These are phyloP conservation scores for Enteromius argenteus DNA, from an alignment of 2,797 vertebrate species.

Conservation along the genomic window DNA sequence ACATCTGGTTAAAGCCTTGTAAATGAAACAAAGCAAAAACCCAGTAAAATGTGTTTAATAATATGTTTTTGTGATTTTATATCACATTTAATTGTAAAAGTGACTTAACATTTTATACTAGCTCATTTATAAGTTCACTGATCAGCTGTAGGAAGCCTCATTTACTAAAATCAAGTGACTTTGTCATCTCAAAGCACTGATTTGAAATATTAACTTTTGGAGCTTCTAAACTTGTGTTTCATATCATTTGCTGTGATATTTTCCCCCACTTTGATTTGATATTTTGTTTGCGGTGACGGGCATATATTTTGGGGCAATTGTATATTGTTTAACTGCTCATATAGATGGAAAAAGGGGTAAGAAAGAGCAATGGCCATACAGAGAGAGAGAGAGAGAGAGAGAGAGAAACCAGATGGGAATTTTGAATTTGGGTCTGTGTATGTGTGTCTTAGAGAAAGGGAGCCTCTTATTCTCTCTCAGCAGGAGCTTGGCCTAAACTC, in stretches of 20 bases:
- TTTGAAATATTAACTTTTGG: neutral
- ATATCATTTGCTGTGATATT: neutral
- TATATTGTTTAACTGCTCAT: neutral
- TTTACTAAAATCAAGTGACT: neutral
- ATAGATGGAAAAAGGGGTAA: neutral
- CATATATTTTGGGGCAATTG: neutral
- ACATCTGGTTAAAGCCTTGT: neutral
- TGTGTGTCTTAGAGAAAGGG: conserved; percentile 75
- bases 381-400: conserved; percentile 35
- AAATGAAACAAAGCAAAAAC: neutral
- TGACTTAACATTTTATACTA: neutral
- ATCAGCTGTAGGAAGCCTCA: neutral
- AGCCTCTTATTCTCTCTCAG: conserved; percentile 84
- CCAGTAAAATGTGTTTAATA: neutral
- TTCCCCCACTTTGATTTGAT: neutral
- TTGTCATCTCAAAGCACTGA: neutral
- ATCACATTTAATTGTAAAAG: neutral
- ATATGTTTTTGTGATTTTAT: neutral
- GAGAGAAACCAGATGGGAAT: conserved; percentile 82
- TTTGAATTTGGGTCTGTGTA: conserved; percentile 75
- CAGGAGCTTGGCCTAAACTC: conserved; percentile 77
- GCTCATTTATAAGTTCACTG: neutral
- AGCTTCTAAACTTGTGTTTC: neutral
- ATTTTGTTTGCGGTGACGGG: neutral
- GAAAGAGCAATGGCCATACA: conserved; percentile 31